Base-by-base conservation (phyloP, 2,797 vertebrate species). In the Acanthis flammea region DNA sequence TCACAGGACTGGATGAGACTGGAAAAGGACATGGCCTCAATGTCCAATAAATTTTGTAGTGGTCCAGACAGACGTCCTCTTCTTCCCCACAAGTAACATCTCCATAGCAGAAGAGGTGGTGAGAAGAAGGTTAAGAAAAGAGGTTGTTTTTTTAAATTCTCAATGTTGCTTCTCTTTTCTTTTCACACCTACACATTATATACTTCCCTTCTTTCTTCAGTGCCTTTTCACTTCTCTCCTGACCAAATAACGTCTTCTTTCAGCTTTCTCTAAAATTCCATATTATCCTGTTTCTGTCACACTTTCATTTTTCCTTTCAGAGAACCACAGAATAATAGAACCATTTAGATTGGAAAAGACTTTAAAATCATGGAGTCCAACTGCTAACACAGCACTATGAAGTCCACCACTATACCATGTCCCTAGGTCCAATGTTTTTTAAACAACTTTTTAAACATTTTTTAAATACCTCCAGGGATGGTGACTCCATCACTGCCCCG, bases 111-210 rank as follows among this genome's bases (percentile, higher is more conserved):
- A 80, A 76, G 22, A 41, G 17, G 57, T 48, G 23, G 42, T 60
- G 47, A 63, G 28, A 54, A 44, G 33, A 41, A 53, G 19, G 14
- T 5, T 39, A 61, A 62, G 12, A n/a, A 42, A 27, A n/a, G 6
- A n/a, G 1, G 2, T 2, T 14, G 16, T 57, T 63, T 0, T 2
- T 45, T 45, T 22, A 6, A 11, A 45, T 61, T 7, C 35, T 22
- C 11, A 30, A 37, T 25, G 19, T 41, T 44, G 6, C 25, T 54
- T 70, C 9, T 19, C 17, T 77, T 88, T 57, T 44, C 22, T 73
- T 86, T 63, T 18, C n/a, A 68, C 31, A 54, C 11, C 18, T 44
- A 47, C 1, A 2, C n/a, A 44, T 51, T 27, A 37, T 33, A 58
- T 3, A 30, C 23, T 70, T 65, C 10, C 33, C 4, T 47, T 82